Percentiles rank a stretch among this genome's conserved stretches.
phyloP scores from a whole-genome alignment of 2,113 vertebrate species.

The Perca fluviatilis region DNA sequence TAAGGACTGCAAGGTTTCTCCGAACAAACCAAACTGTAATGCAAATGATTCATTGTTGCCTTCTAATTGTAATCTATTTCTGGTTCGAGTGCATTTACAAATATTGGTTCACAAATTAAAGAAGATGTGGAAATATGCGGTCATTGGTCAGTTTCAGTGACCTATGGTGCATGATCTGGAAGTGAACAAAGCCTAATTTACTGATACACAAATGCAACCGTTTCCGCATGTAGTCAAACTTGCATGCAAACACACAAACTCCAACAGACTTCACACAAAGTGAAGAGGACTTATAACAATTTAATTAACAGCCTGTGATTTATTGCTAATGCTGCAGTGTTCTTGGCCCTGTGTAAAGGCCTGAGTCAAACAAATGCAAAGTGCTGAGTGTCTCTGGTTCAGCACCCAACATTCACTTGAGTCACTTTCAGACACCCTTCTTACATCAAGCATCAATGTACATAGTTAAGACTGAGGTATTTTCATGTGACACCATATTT shows the following conservation, averaged over 20 bases:
- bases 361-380: slow-evolving; percentile 65
- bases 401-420: slow-evolving; percentile 20
- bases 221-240: background rate
- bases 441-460: background rate
- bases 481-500: background rate
- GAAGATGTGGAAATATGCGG: background rate
- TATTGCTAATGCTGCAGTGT: slow-evolving; percentile 76
- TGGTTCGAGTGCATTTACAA: background rate
- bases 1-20: background rate
- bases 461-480: background rate
- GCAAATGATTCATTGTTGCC: background rate
- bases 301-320: slow-evolving; percentile 81
- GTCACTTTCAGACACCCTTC: slow-evolving; percentile 30
- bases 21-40: background rate
- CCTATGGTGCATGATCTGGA: background rate
- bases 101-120: background rate
- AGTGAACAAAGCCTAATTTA: background rate
- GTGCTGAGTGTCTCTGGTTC: slow-evolving; percentile 55
- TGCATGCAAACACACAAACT: background rate
- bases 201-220: background rate
- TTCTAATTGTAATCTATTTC: background rate
- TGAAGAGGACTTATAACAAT: slow-evolving; percentile 60
- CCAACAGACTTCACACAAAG: slow-evolving; percentile 25
- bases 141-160: background rate
- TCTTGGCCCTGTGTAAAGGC: slow-evolving; percentile 51